Conservation (phyloP, 2,113 vertebrate genomes). For the Tragelaphus strepsiceros region DNA sequence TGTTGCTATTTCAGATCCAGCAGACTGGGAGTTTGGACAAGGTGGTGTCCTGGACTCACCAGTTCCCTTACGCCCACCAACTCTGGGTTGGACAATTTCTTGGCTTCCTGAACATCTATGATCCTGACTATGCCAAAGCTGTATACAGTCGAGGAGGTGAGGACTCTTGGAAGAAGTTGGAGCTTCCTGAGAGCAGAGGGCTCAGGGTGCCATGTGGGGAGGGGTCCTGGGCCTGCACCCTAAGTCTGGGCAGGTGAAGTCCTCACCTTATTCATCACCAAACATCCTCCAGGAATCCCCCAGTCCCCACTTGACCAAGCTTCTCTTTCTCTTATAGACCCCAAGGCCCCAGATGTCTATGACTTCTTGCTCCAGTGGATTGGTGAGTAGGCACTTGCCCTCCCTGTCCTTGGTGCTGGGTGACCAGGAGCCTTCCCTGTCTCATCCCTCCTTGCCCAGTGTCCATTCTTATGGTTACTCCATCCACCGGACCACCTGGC, state of each 20-base stretch:
- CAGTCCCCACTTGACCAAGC: fast-evolving
- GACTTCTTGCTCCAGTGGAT: conserved; percentile 82
- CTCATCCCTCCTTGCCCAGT: not conserved
- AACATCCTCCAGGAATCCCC: not conserved
- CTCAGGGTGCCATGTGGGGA: not conserved
- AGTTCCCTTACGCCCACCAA: conserved; percentile 80
- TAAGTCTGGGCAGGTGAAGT: not conserved
- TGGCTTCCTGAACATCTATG: conserved; percentile 80
- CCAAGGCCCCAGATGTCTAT: conserved; percentile 80
- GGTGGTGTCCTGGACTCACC: conserved; percentile 71
- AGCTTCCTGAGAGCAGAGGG: not conserved
- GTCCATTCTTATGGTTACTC: not conserved
- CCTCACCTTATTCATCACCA: not conserved
- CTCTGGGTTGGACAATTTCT: conserved; percentile 82
- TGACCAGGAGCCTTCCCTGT: not conserved
- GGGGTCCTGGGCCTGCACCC: not conserved
- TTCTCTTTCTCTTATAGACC: conserved; percentile 76
- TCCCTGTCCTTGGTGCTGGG: not conserved
- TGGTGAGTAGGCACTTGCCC: conserved; percentile 76
- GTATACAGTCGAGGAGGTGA: conserved; percentile 72
- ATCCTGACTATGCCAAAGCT: conserved; percentile 88
- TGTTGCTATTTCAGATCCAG: conserved; percentile 75
- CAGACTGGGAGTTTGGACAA: conserved; percentile 80
- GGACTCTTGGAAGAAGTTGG: not conserved
- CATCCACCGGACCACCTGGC: not conserved